Percentiles rank a stretch among this genome's conserved stretches.
Evolutionary conservation across 2,888 invertebrate species (phyloP).

Genomic region (Portevinia maculata): DNA sequence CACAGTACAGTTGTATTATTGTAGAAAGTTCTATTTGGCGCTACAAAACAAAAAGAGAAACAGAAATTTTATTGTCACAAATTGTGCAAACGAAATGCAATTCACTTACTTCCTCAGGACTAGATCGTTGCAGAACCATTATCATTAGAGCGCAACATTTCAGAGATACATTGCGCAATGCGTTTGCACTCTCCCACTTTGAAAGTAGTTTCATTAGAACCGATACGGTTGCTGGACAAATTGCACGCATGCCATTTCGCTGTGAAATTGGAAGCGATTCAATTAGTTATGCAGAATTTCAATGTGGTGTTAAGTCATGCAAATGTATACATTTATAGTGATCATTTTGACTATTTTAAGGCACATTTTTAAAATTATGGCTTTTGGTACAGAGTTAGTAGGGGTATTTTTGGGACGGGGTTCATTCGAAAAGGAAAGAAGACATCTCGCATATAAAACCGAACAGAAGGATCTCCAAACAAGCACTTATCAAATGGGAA

Average conservation of each 20-base stretch:
- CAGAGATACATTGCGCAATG: constrained; percentile 83
- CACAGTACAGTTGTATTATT: constrained; percentile 82
- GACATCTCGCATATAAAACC: too few relatives aligned
- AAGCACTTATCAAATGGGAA: too few relatives aligned
- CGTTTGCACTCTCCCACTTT: constrained; percentile 81
- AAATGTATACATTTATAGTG: background rate
- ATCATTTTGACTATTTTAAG: too few relatives aligned
- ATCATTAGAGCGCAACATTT: constrained; percentile 85
- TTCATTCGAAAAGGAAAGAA: too few relatives aligned
- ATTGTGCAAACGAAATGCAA: constrained; percentile 8
- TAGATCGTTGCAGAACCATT: constrained; percentile 84
- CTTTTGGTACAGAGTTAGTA: too few relatives aligned
- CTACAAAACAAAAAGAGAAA: constrained; percentile 78
- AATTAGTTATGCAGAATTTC: background rate
- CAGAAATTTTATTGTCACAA: background rate
- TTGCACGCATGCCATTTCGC: constrained; percentile 85
- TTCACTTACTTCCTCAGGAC: constrained; percentile 84
- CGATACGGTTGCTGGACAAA: constrained; percentile 86
- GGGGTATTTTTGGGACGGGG: too few relatives aligned
- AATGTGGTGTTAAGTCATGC: background rate
- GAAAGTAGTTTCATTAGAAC: constrained; percentile 84
- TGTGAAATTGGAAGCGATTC: constrained; percentile 76
- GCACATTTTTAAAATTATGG: too few relatives aligned
- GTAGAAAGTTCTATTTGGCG: constrained; percentile 85
- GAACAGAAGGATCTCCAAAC: too few relatives aligned